phyloP scores from a whole-genome alignment of 2,797 vertebrate species.

The Gymnodraco acuticeps region DNA sequence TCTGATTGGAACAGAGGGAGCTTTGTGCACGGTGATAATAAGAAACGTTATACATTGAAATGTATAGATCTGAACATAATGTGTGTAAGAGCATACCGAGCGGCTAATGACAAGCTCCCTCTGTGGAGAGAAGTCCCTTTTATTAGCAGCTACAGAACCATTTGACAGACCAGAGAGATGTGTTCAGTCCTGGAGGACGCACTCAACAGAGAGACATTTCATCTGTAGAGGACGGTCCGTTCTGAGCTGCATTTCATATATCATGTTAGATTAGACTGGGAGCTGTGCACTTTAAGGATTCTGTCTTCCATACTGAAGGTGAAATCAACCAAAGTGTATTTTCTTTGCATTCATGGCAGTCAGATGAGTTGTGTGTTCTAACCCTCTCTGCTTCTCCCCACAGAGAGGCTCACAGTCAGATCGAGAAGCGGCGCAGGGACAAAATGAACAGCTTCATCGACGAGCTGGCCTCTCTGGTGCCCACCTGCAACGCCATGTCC shows the following conservation, averaged over 20 bases:
- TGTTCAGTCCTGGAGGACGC: not conserved
- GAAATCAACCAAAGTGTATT: not conserved
- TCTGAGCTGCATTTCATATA: conserved; percentile 2
- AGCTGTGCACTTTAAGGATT: not conserved
- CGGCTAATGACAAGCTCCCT: conserved; percentile 17
- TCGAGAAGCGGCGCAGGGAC: conserved; percentile 95
- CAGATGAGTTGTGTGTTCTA: too few relatives aligned
- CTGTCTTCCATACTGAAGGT: conserved; percentile 1
- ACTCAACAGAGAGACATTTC: not conserved
- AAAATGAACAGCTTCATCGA: conserved; percentile 99
- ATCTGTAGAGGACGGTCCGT: conserved; percentile 1
- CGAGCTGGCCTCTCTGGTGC: conserved; percentile 95
- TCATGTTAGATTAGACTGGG: not conserved
- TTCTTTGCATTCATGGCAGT: not conserved
- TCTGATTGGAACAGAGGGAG: conserved; percentile 37
- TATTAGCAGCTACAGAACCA: not conserved
- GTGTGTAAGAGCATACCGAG: conserved; percentile 21
- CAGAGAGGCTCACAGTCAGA: conserved; percentile 99
- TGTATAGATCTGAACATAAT: conserved; percentile 28
- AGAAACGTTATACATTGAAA: conserved; percentile 48
- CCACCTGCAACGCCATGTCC: conserved; percentile 98
- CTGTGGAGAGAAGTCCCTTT: conserved; percentile 6
- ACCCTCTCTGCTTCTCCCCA: not conserved
- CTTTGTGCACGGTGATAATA: conserved; percentile 36
- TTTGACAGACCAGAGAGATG: not conserved